Base-by-base conservation (phyloP, 2,888 invertebrate species). In the Euzophera pinguis region DNA sequence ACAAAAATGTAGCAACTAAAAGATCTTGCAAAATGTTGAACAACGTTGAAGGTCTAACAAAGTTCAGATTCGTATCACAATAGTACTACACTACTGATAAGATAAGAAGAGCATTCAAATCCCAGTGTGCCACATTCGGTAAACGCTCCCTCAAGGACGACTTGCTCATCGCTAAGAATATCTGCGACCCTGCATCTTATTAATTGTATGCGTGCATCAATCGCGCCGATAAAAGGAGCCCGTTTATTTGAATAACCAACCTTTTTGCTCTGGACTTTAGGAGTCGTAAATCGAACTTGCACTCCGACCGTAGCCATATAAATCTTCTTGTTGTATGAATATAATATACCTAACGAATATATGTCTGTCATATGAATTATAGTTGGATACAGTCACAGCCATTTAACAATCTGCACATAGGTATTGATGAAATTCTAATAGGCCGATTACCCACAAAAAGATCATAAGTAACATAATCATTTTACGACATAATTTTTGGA, bases 121-220 rank as follows among this genome's bases (percentile, higher is more conserved):
- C 17, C 29, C n/a, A 29, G 10, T 39, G 41, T 69, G 67, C 59
- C 53, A 69, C 64, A 69, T 74, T 73, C 55, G 53, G 54, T 61
- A 55, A 61, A 64, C 53, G 63, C 60, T 65, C 61, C 53, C 37
- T 67, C 74, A 76, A 74, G 70, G 74, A 62, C 71, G 57, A 17
- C 45, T 51, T 55, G 61, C 55, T 62, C 61, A 56, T 50, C 53
- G 51, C 54, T 54, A 54, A 54, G 45, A 55, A 50, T 45, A 58
- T 45, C 45, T 29, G 32, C 32, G 45, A 45, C 38, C 29, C 49
- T 50, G 16, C 48, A 35, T 6, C 12, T 7, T 17, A 22, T 29
- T 29, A 38, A 14, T 38, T 29, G 27, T 27, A 48, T 53, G 53
- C 50, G 47, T 34, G 47, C 53, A 42, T 47, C 41, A 50, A 50